Conservation (phyloP, 1,140 invertebrate genomes). For the Zaprionus kolodkinae region DNA sequence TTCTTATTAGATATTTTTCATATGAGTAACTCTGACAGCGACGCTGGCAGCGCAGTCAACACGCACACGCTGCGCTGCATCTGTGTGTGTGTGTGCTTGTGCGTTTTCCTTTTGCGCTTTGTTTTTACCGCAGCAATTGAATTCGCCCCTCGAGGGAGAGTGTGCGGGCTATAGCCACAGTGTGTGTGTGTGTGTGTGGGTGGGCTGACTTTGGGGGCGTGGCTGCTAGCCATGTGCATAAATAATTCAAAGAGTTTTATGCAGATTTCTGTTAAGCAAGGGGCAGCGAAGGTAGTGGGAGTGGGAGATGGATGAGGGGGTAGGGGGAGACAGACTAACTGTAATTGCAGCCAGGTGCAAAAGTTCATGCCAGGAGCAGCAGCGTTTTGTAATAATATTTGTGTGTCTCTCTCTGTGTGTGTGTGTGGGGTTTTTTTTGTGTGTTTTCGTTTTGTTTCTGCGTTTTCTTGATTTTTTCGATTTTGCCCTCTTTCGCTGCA, state of each 20-base stretch:
- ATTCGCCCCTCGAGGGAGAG: constrained; percentile 3
- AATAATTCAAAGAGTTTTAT: constrained; percentile 43
- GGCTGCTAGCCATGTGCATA: constrained; percentile 44
- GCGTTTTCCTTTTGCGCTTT: constrained; percentile 26
- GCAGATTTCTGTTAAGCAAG: constrained; percentile 15
- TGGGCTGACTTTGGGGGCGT: constrained; percentile 38
- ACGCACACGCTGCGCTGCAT: background rate
- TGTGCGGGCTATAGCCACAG: background rate
- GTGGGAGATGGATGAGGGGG: too few species aligned
- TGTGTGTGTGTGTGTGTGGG: constrained; percentile 28
- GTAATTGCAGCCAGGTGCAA: constrained; percentile 34
- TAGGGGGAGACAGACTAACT: background rate
- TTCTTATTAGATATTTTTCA: constrained; percentile 71
- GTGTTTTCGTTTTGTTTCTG: background rate
- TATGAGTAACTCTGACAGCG: constrained; percentile 49
- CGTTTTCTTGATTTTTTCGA: constrained; percentile 5
- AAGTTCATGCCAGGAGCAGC: constrained; percentile 29
- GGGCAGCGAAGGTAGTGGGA: too few species aligned
- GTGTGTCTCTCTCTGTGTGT: too few species aligned
- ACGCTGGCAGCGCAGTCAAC: constrained; percentile 34
- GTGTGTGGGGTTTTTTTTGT: background rate
- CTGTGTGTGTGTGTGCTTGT: background rate
- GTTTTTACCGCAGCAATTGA: constrained; percentile 37
- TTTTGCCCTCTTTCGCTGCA: constrained; percentile 28
- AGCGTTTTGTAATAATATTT: background rate